Base-by-base conservation (phyloP, 92 coral and sea anemone genomes). In the Nematostella vectensis region DNA sequence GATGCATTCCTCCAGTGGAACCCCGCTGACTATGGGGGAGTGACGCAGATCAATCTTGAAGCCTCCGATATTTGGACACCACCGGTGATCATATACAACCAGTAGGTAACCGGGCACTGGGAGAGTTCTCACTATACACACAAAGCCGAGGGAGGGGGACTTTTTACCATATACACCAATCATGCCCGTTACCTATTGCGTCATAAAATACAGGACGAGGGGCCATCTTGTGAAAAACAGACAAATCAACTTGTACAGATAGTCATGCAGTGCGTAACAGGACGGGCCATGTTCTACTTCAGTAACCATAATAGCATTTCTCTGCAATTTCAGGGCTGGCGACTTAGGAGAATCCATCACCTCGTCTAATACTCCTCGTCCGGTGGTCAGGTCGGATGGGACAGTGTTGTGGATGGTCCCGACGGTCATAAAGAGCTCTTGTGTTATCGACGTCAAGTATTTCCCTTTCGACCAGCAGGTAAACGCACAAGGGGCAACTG, bases 401-500 rank as follows among this genome's bases (percentile, higher is more conserved):
- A 75, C 67, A 38, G 88, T 91, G 33, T 59, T 91, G 31, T 76
- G 94, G 80, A 45, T 85, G 17, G 73, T 69, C 2, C 84, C 98
- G 47, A 81, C 42, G 65, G 49, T 69, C 12, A 72, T 88, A 3
- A 79, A 81, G 69, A 91, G 98, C 53, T 85, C 98, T 19, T 91
- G 98, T 61, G 60, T 70, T 40, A 91, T 91, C 15, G 65, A 73
- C 61, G 91, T 91, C 25, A 63, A 67, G 29, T 55, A 81, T 49
- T 91, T 91, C 27, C 98, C 98, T 4, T 76, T 91, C 58, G 98
- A 91, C 31, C 88, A 91, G 38, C 98, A 91, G 93, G 98, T 45
- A 45, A 8, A 33, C 8, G 15, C 40, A 33, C 6, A 33, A 33
- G 15, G 8, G 40, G 6, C 15, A 33, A 6, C 40, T 33, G n/a